These are phyloP conservation scores for Tribolium freemani DNA, from an alignment of 2,888 invertebrate species.

Conservation along the genomic window DNA sequence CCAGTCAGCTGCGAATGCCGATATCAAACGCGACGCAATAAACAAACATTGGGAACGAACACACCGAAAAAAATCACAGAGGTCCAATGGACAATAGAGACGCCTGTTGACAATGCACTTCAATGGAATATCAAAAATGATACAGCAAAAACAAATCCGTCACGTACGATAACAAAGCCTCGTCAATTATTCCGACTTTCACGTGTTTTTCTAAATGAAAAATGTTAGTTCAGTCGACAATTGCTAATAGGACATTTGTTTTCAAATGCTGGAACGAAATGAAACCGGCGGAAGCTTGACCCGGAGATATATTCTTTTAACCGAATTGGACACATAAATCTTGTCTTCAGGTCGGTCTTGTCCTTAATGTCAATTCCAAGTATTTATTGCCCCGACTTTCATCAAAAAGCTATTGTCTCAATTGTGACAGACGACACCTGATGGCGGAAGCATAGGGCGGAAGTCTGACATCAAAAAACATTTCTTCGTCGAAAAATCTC, in stretches of 20 bases:
- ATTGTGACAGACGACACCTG: background rate
- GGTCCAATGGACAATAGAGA: constrained; percentile 19
- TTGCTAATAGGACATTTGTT: constrained; percentile 20
- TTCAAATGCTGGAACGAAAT: constrained; percentile 6
- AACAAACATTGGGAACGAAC: constrained; percentile 15
- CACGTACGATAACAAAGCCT: constrained; percentile 29
- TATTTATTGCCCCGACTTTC: constrained; percentile 5
- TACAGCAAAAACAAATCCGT: constrained; percentile 34
- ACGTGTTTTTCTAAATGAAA: constrained; percentile 19
- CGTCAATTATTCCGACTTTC: constrained; percentile 28
- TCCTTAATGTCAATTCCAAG: constrained; percentile 12
- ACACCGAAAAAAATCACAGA: constrained; percentile 4
- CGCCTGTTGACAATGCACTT: constrained; percentile 35
- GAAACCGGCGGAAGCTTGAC: background rate
- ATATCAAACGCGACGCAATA: constrained; percentile 23
- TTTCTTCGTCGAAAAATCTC: background rate
- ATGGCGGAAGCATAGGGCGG: background rate
- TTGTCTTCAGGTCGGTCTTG: background rate
- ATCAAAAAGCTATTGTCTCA: background rate
- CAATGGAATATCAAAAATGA: constrained; percentile 36
- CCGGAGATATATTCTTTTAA: constrained; percentile 13
- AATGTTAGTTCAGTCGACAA: constrained; percentile 20
- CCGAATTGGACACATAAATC: constrained; percentile 15
- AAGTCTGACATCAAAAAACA: background rate
- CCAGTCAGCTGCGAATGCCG: constrained; percentile 35